Conservation (phyloP, 1,140 invertebrate genomes). For the Sitobion miscanthi region DNA sequence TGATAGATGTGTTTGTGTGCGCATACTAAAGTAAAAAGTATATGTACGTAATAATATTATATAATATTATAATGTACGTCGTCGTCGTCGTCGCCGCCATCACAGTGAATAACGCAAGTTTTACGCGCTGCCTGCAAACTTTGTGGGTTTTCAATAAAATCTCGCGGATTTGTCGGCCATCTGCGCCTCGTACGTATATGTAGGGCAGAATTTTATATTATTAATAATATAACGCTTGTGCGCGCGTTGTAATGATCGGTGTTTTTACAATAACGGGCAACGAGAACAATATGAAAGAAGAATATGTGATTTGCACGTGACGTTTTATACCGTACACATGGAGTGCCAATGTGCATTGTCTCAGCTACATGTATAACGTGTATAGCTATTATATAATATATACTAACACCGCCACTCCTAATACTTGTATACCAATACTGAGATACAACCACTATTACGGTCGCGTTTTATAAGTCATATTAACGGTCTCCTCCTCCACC, state of each 20-base stretch:
- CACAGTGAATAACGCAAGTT: neutral
- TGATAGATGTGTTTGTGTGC: neutral
- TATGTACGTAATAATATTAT: neutral
- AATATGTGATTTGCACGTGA: slow-evolving; percentile 15
- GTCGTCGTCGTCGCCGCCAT: neutral
- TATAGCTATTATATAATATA: too few species aligned
- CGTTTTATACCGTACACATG: neutral
- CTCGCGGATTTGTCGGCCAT: neutral
- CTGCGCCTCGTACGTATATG: neutral
- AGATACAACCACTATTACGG: neutral
- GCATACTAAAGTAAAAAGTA: neutral
- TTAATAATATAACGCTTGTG: neutral
- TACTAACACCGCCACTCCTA: neutral
- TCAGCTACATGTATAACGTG: neutral
- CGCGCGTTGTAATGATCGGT: neutral
- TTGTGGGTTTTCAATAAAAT: slow-evolving; percentile 26
- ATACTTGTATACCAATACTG: neutral
- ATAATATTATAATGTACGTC: neutral
- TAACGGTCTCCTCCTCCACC: neutral
- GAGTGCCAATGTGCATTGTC: neutral
- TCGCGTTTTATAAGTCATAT: slow-evolving; percentile 29
- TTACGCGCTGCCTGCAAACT: neutral
- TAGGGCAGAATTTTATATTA: too few species aligned
- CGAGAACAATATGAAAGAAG: neutral
- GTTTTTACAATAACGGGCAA: too few species aligned